phyloP scores from a whole-genome alignment of 2,113 vertebrate genomes.

The Chionomys nivalis region DNA sequence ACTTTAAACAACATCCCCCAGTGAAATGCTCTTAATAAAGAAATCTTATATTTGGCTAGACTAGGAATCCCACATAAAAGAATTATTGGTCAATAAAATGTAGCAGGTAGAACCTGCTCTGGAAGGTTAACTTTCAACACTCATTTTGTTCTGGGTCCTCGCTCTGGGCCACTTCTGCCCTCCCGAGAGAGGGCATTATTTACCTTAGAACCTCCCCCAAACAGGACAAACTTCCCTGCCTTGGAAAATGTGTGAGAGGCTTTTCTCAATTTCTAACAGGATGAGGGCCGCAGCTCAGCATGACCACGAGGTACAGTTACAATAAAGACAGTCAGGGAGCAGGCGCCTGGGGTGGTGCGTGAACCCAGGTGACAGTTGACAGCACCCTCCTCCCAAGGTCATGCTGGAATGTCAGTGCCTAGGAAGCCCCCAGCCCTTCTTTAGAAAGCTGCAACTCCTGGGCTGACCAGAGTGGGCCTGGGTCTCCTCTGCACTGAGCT shows the following conservation, averaged over 20 bases:
- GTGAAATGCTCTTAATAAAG: not conserved
- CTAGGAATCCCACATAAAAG: not conserved
- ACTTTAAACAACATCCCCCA: not conserved
- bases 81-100: not conserved
- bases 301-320: constrained; percentile 68
- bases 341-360: not conserved
- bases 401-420: not conserved
- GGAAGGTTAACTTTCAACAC: not conserved
- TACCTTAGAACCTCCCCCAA: constrained; percentile 74
- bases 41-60: not conserved
- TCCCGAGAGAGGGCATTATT: constrained; percentile 42
- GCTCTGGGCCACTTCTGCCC: constrained; percentile 62
- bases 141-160: not conserved
- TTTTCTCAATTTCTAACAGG: constrained; percentile 72
- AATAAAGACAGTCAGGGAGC: not conserved
- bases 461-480: rapidly evolving
- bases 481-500: rapidly evolving
- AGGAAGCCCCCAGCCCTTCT: not conserved
- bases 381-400: not conserved
- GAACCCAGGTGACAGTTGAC: not conserved
- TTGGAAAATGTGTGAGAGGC: constrained; percentile 72
- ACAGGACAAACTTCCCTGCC: constrained; percentile 55
- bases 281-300: constrained; percentile 72
- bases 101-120: not conserved
- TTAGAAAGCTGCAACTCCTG: not conserved